Evolutionary conservation across 2,113 vertebrate genomes (phyloP).

Genomic region (Halichoerus grypus): DNA sequence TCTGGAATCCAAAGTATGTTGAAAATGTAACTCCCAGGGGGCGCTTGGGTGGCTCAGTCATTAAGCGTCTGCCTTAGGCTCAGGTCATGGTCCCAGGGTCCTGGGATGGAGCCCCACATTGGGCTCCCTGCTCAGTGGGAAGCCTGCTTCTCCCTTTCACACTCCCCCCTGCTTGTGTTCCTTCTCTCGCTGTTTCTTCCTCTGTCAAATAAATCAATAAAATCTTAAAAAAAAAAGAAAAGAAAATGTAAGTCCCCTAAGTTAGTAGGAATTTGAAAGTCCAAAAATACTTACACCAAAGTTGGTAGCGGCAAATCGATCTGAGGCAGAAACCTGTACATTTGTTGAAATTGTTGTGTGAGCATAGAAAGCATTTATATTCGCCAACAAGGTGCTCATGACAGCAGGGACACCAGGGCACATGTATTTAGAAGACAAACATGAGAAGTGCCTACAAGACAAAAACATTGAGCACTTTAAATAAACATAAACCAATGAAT

Average conservation of each 20-base stretch:
- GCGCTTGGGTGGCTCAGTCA: too few species aligned
- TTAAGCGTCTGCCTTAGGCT: too few species aligned
- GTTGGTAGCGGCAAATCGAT: constrained; percentile 98
- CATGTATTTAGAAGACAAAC: constrained; percentile 99
- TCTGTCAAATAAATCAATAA: too few species aligned
- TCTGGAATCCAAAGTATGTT: neutral
- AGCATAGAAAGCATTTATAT: constrained; percentile 99
- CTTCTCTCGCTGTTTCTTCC: too few species aligned
- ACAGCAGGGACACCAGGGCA: constrained; percentile 97
- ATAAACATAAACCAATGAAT: neutral
- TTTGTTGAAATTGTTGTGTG: constrained; percentile 97
- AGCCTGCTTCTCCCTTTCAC: too few species aligned
- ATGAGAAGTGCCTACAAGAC: constrained; percentile 96
- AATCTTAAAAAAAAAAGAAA: too few species aligned
- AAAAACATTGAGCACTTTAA: constrained; percentile 66
- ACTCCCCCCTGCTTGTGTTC: too few species aligned
- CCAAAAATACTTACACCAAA: constrained; percentile 93
- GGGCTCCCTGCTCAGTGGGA: too few species aligned
- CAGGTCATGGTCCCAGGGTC: too few species aligned
- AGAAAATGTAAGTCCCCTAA: neutral
- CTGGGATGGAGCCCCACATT: too few species aligned
- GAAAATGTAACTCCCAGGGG: neutral
- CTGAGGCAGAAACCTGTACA: constrained; percentile 94
- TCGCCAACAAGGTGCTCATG: constrained; percentile 98
- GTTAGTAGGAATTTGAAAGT: neutral